Evolutionary conservation across 2,797 vertebrate genomes (phyloP).

Genomic region (Prunella strophiata): DNA sequence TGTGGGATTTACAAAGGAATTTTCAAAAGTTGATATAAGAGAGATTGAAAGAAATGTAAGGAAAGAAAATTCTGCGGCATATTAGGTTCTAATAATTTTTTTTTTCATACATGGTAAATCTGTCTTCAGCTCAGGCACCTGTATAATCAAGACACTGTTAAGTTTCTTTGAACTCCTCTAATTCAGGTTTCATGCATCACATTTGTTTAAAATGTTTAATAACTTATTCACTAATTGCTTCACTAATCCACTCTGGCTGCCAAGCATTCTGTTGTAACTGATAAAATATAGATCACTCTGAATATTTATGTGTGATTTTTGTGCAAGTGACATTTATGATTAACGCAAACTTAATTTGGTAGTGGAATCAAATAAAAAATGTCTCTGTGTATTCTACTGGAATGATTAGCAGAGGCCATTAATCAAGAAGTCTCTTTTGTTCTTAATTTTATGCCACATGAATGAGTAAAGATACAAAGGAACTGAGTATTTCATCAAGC

Average conservation of each 20-base stretch:
- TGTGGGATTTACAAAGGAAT: neutral
- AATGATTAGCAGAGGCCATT: conserved; percentile 73
- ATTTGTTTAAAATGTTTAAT: conserved; percentile 77
- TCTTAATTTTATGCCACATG: conserved; percentile 65
- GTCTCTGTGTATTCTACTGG: conserved; percentile 59
- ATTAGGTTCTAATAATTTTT: neutral
- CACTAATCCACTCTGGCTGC: conserved; percentile 64
- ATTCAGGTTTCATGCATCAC: conserved; percentile 59
- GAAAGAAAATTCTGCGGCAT: neutral
- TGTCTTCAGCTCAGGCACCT: conserved; percentile 52
- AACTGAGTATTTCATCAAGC: conserved; percentile 42
- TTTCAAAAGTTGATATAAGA: neutral
- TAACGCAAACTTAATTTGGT: conserved; percentile 75
- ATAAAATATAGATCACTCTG: conserved; percentile 76
- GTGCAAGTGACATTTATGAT: conserved; percentile 72
- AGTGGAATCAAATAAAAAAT: conserved; percentile 68
- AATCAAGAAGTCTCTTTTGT: conserved; percentile 71
- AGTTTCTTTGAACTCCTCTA: conserved; percentile 68
- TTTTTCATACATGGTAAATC: conserved; percentile 9
- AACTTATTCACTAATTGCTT: conserved; percentile 74
- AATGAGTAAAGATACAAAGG: conserved; percentile 55
- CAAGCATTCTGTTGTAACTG: conserved; percentile 66
- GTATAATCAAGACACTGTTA: conserved; percentile 58
- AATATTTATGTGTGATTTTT: conserved; percentile 68
- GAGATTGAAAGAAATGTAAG: neutral